These are phyloP conservation scores for Baryphthengus martii DNA, from an alignment of 2,113 vertebrate genomes.

Conservation along the genomic window DNA sequence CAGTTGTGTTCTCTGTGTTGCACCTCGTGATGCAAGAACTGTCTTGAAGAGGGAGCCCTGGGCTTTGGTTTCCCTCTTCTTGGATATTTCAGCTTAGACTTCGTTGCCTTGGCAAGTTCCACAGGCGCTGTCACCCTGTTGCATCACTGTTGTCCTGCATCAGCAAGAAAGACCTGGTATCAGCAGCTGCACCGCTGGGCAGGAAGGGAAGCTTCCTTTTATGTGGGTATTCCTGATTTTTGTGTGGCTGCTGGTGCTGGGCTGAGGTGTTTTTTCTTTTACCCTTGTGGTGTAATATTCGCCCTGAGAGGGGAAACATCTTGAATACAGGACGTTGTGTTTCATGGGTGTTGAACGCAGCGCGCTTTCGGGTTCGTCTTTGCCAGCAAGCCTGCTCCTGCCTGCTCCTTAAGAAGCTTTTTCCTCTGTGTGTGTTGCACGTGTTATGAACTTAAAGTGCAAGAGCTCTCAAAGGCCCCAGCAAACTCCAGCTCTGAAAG, in stretches of 20 bases:
- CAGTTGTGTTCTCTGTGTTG: neutral
- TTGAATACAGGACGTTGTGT: constrained; percentile 44
- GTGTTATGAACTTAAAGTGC: neutral
- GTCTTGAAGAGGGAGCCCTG: neutral
- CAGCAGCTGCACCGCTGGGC: constrained; percentile 19
- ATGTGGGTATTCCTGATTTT: constrained; percentile 60
- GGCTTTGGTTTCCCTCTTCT: neutral
- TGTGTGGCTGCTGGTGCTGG: constrained; percentile 41
- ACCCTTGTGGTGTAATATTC: constrained; percentile 44
- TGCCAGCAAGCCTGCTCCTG: neutral
- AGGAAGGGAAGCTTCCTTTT: constrained; percentile 50
- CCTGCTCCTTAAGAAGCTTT: neutral
- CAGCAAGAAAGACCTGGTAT: too few species aligned
- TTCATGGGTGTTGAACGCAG: constrained; percentile 9
- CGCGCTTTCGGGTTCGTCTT: neutral
- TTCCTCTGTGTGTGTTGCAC: neutral
- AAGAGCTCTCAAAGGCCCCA: neutral
- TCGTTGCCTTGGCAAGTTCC: neutral
- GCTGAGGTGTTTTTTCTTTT: constrained; percentile 43
- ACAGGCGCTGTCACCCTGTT: neutral
- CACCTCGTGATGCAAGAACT: neutral
- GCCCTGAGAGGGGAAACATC: constrained; percentile 50
- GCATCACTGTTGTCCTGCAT: neutral
- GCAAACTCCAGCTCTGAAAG: neutral
- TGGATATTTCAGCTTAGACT: neutral